phyloP scores from a whole-genome alignment of 2,797 vertebrate species.

The Darevskia nairensis region DNA sequence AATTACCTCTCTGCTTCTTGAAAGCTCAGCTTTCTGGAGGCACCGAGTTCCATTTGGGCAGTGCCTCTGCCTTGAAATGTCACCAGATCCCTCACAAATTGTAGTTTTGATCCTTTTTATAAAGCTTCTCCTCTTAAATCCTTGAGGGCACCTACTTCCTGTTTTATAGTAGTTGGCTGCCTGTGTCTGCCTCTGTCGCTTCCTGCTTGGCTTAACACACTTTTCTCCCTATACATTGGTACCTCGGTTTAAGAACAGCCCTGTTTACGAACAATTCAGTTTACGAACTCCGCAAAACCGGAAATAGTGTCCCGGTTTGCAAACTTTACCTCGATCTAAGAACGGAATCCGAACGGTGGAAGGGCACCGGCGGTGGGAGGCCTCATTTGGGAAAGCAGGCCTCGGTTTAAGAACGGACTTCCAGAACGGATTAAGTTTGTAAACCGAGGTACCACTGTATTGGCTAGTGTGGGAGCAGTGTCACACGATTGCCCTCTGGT shows the following conservation, averaged over 20 bases:
- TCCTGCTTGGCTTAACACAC: not conserved
- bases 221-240: not conserved
- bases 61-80: not conserved
- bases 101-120: not conserved
- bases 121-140: not conserved
- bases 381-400: too few species aligned
- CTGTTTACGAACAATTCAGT: too few species aligned
- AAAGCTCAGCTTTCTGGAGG: not conserved
- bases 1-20: not conserved
- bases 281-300: too few species aligned
- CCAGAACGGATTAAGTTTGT: too few species aligned
- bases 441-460: not conserved
- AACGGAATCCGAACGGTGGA: too few species aligned
- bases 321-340: too few species aligned
- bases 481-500: not conserved
- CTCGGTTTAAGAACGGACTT: too few species aligned
- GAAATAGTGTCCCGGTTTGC: too few species aligned
- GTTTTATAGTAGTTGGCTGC: not conserved
- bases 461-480: too few species aligned
- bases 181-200: not conserved
- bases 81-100: not conserved
- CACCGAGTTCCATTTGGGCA: not conserved
- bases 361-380: too few species aligned
- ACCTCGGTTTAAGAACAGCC: too few species aligned
- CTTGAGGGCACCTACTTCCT: not conserved